Evolutionary conservation across 1,140 invertebrate species (phyloP).

Genomic region (Glossosoma conforme): DNA sequence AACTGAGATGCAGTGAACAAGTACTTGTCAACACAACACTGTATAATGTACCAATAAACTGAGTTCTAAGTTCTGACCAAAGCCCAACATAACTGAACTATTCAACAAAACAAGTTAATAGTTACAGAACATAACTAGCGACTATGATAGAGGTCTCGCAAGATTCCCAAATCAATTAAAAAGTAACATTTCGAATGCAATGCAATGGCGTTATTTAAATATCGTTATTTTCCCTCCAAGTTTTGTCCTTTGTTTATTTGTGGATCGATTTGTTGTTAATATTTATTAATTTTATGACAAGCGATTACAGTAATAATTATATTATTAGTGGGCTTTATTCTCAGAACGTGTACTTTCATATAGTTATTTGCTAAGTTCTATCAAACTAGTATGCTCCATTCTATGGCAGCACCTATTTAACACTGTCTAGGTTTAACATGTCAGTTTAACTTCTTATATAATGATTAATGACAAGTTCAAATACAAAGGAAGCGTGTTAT

Average conservation of each 20-base stretch:
- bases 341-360: conserved; percentile 18
- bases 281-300: conserved; percentile 20
- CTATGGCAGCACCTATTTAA: conserved; percentile 28
- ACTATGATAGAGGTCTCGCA: too few relatives aligned
- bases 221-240: conserved; percentile 22
- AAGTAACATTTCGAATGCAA: neutral
- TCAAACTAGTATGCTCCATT: conserved; percentile 22
- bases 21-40: too few relatives aligned
- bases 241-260: conserved; percentile 31
- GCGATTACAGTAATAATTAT: conserved; percentile 24
- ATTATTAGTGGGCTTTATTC: conserved; percentile 20
- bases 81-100: too few relatives aligned
- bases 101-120: too few relatives aligned
- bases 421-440: conserved; percentile 28
- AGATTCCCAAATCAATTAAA: neutral
- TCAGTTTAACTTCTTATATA: conserved; percentile 24
- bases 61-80: too few relatives aligned
- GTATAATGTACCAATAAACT: too few relatives aligned
- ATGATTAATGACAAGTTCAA: conserved; percentile 24
- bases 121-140: too few relatives aligned
- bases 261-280: conserved; percentile 20
- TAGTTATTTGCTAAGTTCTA: conserved; percentile 29
- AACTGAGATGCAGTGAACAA: too few relatives aligned
- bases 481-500: conserved; percentile 27
- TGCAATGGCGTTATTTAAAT: conserved; percentile 9